Evolutionary conservation across 1,140 invertebrate species (phyloP).

Genomic region (Drosophila sturtevanti): DNA sequence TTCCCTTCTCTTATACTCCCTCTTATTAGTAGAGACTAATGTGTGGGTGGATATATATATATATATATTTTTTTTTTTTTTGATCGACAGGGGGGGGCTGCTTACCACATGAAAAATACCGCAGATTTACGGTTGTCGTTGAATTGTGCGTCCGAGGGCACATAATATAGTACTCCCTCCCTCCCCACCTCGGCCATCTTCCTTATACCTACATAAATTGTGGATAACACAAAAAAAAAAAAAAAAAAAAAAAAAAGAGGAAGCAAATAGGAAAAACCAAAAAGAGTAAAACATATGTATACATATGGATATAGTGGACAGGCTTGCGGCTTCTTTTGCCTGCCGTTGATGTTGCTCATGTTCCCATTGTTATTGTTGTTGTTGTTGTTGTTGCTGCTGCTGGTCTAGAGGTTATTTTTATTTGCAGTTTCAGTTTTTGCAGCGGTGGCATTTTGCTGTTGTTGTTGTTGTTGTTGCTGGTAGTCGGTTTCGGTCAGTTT

Average conservation of each 20-base stretch:
- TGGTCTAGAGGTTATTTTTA: slow-evolving; percentile 59
- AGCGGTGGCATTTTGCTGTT: slow-evolving; percentile 57
- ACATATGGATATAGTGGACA: neutral
- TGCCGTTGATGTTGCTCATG: too few relatives aligned
- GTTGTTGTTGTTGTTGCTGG: slow-evolving; percentile 23
- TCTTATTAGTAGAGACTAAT: too few relatives aligned
- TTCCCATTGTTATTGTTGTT: neutral
- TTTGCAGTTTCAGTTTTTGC: slow-evolving; percentile 75
- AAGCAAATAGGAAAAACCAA: neutral
- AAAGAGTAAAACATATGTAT: neutral
- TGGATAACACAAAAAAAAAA: slow-evolving; percentile 10
- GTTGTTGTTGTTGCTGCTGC: slow-evolving; percentile 21
- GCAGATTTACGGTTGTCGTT: slow-evolving; percentile 78
- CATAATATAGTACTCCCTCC: slow-evolving; percentile 69
- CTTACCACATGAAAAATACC: slow-evolving; percentile 69
- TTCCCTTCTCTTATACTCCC: too few relatives aligned
- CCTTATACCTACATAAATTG: slow-evolving; percentile 25
- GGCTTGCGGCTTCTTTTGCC: neutral
- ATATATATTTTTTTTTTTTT: too few relatives aligned
- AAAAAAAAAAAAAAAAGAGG: neutral
- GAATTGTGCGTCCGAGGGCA: slow-evolving; percentile 51
- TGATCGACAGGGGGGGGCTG: neutral
- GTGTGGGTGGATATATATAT: neutral
- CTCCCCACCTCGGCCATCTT: neutral
- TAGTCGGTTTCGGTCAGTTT: slow-evolving; percentile 62